Evolutionary conservation across 2,113 vertebrate species (phyloP).

Genomic region (Antechinus flavipes): DNA sequence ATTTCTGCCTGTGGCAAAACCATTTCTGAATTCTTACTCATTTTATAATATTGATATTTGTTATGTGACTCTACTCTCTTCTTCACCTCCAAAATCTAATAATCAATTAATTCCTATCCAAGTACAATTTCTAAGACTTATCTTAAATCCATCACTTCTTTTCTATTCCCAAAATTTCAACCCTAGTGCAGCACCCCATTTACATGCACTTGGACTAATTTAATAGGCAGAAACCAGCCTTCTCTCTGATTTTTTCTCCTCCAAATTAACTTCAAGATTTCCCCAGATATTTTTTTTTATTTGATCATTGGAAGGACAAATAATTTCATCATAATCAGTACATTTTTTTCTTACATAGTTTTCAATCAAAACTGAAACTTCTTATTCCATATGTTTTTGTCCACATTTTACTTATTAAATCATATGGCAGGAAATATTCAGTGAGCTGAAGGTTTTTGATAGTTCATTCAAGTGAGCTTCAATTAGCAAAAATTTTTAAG

Average conservation of each 20-base stretch:
- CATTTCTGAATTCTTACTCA: neutral
- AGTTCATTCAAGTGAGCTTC: neutral
- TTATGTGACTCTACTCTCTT: neutral
- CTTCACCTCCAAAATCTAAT: neutral
- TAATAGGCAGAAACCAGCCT: neutral
- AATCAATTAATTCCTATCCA: neutral
- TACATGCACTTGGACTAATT: neutral
- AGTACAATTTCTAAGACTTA: neutral
- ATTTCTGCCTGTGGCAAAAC: neutral
- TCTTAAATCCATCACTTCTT: neutral
- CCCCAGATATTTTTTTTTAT: neutral
- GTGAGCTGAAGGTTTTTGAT: neutral
- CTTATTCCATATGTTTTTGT: neutral
- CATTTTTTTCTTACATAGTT: neutral
- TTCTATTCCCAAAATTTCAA: neutral
- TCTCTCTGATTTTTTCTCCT: neutral
- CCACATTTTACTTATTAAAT: neutral
- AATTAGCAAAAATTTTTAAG: neutral
- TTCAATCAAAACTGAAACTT: neutral
- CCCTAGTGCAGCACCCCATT: neutral
- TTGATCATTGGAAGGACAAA: neutral
- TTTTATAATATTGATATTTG: neutral
- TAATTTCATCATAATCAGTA: neutral
- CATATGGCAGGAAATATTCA: neutral
- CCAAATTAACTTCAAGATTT: neutral